Percentiles rank a stretch among this genome's conserved stretches.
Conservation (phyloP, 2,888 invertebrate genomes). For the Epistrophella euchroma region DNA sequence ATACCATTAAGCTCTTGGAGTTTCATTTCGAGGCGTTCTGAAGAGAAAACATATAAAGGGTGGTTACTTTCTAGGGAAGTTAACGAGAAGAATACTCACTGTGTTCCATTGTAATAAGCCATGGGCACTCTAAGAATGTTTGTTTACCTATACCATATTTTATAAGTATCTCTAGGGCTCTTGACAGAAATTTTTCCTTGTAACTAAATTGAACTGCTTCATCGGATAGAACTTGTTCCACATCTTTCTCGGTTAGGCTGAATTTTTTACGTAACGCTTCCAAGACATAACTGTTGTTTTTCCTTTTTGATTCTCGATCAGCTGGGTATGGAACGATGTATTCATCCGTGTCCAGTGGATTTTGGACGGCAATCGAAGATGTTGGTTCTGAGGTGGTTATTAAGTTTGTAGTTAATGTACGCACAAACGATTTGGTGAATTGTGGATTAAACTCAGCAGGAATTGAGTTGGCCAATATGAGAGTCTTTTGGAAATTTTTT, state of each 20-base stretch:
- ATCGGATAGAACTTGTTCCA: constrained; percentile 78
- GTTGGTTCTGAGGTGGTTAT: neutral
- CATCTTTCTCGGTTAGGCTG: constrained; percentile 77
- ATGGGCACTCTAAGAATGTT: constrained; percentile 81
- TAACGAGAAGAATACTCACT: constrained; percentile 76
- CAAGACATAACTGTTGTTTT: constrained; percentile 65
- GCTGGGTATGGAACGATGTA: constrained; percentile 79
- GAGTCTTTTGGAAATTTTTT: constrained; percentile 49
- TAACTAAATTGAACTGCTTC: constrained; percentile 78
- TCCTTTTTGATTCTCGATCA: constrained; percentile 77
- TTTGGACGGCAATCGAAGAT: neutral
- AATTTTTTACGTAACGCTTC: constrained; percentile 77
- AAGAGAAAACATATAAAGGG: neutral
- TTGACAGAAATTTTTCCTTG: constrained; percentile 75
- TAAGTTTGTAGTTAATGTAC: constrained; percentile 49
- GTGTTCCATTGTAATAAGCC: constrained; percentile 80
- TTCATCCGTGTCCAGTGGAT: constrained; percentile 78
- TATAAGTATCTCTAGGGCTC: constrained; percentile 77
- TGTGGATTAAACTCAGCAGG: neutral
- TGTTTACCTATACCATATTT: constrained; percentile 79
- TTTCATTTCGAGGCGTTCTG: constrained; percentile 82
- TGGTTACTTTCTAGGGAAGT: neutral
- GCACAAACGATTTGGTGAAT: neutral
- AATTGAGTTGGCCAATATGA: constrained; percentile 18
- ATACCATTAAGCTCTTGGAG: constrained; percentile 83